phyloP scores from a whole-genome alignment of 2,888 invertebrate species.

The Callinectes sapidus region DNA sequence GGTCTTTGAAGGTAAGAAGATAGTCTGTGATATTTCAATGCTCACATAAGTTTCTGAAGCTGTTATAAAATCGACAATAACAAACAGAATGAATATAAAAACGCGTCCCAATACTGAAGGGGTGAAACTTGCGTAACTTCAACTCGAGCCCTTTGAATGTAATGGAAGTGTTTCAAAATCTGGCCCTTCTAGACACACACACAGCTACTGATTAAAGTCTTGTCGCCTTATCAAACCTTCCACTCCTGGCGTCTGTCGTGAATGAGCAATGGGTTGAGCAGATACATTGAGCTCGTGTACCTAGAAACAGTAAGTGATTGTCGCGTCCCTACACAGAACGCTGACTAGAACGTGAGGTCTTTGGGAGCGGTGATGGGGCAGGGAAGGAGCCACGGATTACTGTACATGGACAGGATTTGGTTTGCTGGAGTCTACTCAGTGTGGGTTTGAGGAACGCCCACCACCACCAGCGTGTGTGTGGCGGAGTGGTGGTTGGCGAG shows the following conservation, averaged over 20 bases:
- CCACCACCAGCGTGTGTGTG: background rate
- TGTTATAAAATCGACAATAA: too few relatives aligned
- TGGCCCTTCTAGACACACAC: background rate
- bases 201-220: background rate
- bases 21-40: too few relatives aligned
- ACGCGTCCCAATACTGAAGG: too few relatives aligned
- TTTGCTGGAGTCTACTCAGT: background rate
- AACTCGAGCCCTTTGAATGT: too few relatives aligned
- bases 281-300: background rate
- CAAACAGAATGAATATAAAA: too few relatives aligned
- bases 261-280: background rate
- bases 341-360: background rate
- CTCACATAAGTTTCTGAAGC: too few relatives aligned
- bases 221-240: background rate
- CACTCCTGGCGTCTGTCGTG: background rate
- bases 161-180: too few relatives aligned
- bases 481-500: background rate
- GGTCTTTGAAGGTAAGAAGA: too few relatives aligned
- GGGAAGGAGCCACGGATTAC: background rate
- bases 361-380: background rate
- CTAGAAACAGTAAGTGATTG: background rate
- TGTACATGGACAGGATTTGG: background rate
- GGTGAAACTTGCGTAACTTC: too few relatives aligned
- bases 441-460: background rate
- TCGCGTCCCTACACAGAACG: background rate